Base-by-base conservation (phyloP, 2,888 invertebrate genomes). In the Torymus auratus region DNA sequence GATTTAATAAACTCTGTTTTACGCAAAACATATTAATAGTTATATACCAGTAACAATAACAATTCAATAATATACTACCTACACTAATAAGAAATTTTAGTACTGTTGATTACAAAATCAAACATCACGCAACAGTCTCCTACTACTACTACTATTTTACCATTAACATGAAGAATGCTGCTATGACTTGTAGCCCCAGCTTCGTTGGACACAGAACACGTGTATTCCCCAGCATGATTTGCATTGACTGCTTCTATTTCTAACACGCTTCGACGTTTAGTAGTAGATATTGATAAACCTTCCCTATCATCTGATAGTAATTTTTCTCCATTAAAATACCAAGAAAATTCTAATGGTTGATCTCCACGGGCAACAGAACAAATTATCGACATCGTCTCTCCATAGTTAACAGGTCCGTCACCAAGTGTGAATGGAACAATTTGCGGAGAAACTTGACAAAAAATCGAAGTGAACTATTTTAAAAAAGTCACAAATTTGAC, bases 351-450 rank as follows among this genome's bases (percentile, higher is more conserved):
- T 87, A 96, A 92, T 1, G 96, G 96, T 77, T 94, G 92, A 91
- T 96, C 96, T 82, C 96, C 95, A 91, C 94, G 94, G 76, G 93
- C 93, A 69, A 94, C 93, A 83, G 94, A 93, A 89, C 95, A 96
- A 78, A 93, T 93, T 87, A 94, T 92, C 88, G 94, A 94, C 68
- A 94, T 93, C 67, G 93, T 93, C 89, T 95, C 95, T 74, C 95
- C 95, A 82, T 94, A 94, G 89, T 94, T 94, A 55, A 94, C 92
- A 14, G 94, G 93, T 87, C 67, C 56, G 55, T 94, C 94, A 79
- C 94, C 93, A 87, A 95, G 95, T 83, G 92, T 90, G 88, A 95
- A 95, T 82, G 94, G 94, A 83, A 94, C 93, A 87, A 95, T 95
- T 92, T 94, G 94, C 82, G 95, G 95, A 86, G 93, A 93, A 91